Evolutionary conservation across 2,797 vertebrate genomes (phyloP), one percentile per base, ranked within the genome.

Genomic region (Myripristis jacobus): DNA sequence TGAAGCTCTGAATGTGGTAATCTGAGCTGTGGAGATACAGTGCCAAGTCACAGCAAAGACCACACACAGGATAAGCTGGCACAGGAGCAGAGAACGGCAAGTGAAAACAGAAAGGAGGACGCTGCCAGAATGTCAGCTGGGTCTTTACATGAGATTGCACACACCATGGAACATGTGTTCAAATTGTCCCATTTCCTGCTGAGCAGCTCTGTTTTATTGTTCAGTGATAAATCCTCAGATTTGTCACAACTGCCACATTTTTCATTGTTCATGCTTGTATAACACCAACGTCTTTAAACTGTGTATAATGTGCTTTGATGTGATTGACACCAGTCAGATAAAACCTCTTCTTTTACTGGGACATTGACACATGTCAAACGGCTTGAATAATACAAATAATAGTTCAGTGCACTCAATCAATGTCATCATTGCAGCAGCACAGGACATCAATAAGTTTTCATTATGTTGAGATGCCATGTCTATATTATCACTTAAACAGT

Each of bases 71-170:
- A 89, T 86, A 87, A 92, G 89, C 91, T 94, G 93, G 93, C 93
- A 94, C 80, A 27, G 87, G 83, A 84, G 90, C 85, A 88, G 70
- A 87, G 89, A 87, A 84, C 79, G 80, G 87, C 80, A 68, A 92
- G 88, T 81, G 89, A 90, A 91, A 90, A 91, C 89, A 91, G 88
- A 92, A 78, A 88, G 74, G 86, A 84, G 72, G 82, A 83, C 36
- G 86, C 79, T 93, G 92, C 93, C 93, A 94, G 86, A 79, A 90
- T 92, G 90, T 93, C 93, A 94, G 93, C 91, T 91, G 90, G 89
- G 88, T 91, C 88, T 92, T 90, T 91, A 93, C 91, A 92, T 84
- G 91, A 88, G 90, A 89, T 88, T 89, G 88, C 84, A 83, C 88
- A 87, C 89, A 88, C 90, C 88, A 72, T 74, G 83, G 83, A 92